phyloP scores from a whole-genome alignment of 2,797 vertebrate species.

The Okamejei kenojei region DNA sequence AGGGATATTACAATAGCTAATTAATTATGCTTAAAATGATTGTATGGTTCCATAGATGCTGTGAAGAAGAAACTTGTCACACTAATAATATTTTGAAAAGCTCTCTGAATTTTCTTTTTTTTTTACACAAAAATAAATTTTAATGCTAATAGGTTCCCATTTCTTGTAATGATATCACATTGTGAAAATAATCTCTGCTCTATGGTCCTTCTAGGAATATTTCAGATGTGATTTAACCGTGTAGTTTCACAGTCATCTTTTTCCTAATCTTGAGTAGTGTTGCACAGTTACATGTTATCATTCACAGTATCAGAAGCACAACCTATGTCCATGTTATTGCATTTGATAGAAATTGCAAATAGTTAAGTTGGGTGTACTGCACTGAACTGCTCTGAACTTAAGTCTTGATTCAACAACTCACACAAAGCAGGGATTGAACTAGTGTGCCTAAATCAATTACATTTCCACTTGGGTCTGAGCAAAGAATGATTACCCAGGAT shows the following conservation, averaged over 20 bases:
- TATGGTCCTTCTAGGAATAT: conserved; percentile 7
- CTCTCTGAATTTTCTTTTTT: background rate
- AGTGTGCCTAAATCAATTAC: background rate
- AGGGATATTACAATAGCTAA: conserved; percentile 19
- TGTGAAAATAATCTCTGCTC: conserved; percentile 30
- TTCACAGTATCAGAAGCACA: background rate
- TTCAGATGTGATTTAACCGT: background rate
- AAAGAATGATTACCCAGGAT: background rate
- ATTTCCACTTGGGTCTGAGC: background rate
- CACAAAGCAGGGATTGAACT: background rate
- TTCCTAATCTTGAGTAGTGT: background rate
- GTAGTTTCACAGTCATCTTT: background rate
- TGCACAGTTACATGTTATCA: background rate
- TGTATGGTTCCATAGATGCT: background rate
- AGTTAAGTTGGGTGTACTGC: background rate
- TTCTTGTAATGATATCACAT: conserved; percentile 10
- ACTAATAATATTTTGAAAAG: conserved; percentile 16
- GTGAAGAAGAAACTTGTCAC: background rate
- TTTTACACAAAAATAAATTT: conserved; percentile 7
- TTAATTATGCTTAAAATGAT: conserved; percentile 23
- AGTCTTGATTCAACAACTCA: background rate
- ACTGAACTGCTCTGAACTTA: background rate
- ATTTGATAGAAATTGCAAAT: background rate
- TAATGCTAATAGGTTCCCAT: conserved; percentile 16
- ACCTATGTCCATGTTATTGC: background rate